Percentiles rank a stretch among this genome's conserved stretches.
These are phyloP conservation scores for Rhegmatorhina hoffmannsi DNA, from an alignment of 2,113 vertebrate species.

Conservation along the genomic window DNA sequence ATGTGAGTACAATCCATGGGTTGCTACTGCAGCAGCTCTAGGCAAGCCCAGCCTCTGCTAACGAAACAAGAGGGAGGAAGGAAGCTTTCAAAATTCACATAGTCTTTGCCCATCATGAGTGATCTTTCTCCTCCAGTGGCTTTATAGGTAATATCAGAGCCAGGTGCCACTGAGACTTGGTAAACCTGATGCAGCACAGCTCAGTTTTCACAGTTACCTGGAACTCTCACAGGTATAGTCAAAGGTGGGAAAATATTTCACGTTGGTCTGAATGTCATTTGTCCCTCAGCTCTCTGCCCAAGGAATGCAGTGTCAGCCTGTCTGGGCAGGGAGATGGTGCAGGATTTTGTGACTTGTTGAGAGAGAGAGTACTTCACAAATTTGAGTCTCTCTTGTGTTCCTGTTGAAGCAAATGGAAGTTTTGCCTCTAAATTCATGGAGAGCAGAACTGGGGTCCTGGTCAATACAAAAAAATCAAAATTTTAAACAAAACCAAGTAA, in stretches of 20 bases:
- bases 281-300: not conserved
- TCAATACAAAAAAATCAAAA: not conserved
- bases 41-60: not conserved
- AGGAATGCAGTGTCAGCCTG: not conserved
- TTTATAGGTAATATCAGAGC: not conserved
- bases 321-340: fast-evolving
- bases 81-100: not conserved
- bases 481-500: not conserved
- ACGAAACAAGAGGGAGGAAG: not conserved
- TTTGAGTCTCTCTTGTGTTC: not conserved
- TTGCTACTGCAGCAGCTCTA: slow-evolving; percentile 32
- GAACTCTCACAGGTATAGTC: not conserved
- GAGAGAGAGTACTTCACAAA: fast-evolving
- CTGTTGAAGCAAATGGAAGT: not conserved
- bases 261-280: not conserved
- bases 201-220: not conserved
- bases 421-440: not conserved
- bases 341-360: not conserved
- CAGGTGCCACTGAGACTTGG: not conserved
- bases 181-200: not conserved
- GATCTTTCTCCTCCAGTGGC: not conserved
- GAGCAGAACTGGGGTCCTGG: not conserved
- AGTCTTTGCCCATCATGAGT: not conserved
- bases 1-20: not conserved
- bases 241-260: not conserved